These are phyloP conservation scores for Aeoliscus strigatus DNA, from an alignment of 2,797 vertebrate species.

Conservation along the genomic window DNA sequence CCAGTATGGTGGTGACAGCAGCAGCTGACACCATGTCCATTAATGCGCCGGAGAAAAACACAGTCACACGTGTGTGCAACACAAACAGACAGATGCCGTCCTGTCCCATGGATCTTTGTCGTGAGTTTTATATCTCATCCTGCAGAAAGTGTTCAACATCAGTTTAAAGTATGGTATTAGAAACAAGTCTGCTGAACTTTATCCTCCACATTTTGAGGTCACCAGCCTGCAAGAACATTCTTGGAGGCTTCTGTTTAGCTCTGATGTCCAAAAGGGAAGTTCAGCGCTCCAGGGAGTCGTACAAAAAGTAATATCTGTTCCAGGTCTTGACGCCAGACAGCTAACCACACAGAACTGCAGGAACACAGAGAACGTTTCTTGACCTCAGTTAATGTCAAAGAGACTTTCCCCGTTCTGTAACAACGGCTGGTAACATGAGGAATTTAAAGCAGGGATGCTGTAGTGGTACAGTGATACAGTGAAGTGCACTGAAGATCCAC, in stretches of 20 bases:
- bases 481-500: slow-evolving; percentile 8
- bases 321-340: slow-evolving; percentile 32
- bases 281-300: slow-evolving; percentile 25
- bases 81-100: slow-evolving; percentile 1
- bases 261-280: slow-evolving; percentile 36
- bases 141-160: no score
- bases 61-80: slow-evolving; percentile 1
- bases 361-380: slow-evolving; percentile 47
- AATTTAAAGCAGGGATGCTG: slow-evolving; percentile 13
- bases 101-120: no score
- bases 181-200: background rate
- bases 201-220: background rate
- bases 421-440: slow-evolving; percentile 30
- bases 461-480: background rate
- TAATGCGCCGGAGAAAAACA: slow-evolving; percentile 13
- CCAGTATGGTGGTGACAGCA: slow-evolving; percentile 35
- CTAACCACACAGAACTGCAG: slow-evolving; percentile 17
- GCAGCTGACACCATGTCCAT: slow-evolving; percentile 27
- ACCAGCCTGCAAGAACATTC: slow-evolving; percentile 7
- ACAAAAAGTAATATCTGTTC: slow-evolving; percentile 33
- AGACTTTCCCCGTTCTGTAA: slow-evolving; percentile 13
- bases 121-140: no score
- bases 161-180: no score
- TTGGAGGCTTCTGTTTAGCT: slow-evolving; percentile 19
- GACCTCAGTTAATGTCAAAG: slow-evolving; percentile 9